phyloP scores from a whole-genome alignment of 2,113 vertebrate species.

The Nanorana parkeri region DNA sequence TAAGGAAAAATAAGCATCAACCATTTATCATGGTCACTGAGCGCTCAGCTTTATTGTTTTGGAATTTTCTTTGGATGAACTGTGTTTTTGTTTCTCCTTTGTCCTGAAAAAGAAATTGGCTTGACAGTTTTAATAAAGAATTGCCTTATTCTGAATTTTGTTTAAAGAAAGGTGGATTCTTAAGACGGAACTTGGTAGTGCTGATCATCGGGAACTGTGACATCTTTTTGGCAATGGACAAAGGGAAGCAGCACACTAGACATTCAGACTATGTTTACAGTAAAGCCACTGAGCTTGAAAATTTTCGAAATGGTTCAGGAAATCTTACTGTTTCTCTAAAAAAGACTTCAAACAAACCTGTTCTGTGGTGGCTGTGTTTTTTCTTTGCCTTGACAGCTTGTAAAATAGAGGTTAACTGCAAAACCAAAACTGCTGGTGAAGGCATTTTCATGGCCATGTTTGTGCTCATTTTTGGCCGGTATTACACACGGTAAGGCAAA shows the following conservation, averaged over 20 bases:
- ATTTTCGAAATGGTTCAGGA: conserved; percentile 47
- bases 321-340: conserved; percentile 43
- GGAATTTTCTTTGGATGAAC: not conserved
- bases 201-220: conserved; percentile 41
- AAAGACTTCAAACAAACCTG: conserved; percentile 31
- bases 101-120: not conserved
- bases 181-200: conserved; percentile 10
- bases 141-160: conserved; percentile 26
- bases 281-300: conserved; percentile 42
- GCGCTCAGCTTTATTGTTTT: not conserved
- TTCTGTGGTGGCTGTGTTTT: conserved; percentile 16
- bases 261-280: conserved; percentile 45
- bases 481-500: not conserved
- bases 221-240: conserved; percentile 46
- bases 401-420: conserved; percentile 33
- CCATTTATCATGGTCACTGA: no score
- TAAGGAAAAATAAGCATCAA: no score
- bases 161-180: conserved; percentile 24
- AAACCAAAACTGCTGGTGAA: not conserved
- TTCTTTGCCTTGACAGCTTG: conserved; percentile 44
- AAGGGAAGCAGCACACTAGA: conserved; percentile 32
- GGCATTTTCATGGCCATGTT: conserved; percentile 4
- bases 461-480: not conserved
- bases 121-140: conserved; percentile 27
- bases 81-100: conserved; percentile 1